phyloP scores from a whole-genome alignment of 2,113 vertebrate species.

The Phalacrocorax brasilianus region DNA sequence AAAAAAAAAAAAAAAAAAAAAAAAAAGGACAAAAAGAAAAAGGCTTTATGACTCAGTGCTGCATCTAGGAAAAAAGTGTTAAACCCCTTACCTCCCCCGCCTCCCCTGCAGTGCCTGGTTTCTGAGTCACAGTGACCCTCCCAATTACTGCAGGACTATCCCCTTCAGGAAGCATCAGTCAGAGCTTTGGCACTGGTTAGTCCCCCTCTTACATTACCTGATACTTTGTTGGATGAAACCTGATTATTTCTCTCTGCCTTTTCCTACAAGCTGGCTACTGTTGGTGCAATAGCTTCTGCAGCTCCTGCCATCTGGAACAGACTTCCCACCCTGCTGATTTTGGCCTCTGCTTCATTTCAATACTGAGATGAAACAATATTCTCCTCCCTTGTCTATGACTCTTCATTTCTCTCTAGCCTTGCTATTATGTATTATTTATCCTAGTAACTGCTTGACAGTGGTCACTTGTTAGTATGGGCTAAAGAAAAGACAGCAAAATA shows the following conservation, averaged over 20 bases:
- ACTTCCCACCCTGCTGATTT: slow-evolving; percentile 56
- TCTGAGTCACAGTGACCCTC: slow-evolving; percentile 57
- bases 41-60: slow-evolving; percentile 45
- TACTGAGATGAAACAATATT: slow-evolving; percentile 56
- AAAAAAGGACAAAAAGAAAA: background rate
- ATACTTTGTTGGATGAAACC: slow-evolving; percentile 7
- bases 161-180: background rate
- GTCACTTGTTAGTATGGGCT: slow-evolving; percentile 21
- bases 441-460: slow-evolving; percentile 25
- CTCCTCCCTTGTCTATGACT: slow-evolving; percentile 14
- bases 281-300: slow-evolving; percentile 49
- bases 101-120: background rate
- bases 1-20: background rate
- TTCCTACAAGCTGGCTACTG: slow-evolving; percentile 43
- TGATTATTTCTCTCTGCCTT: slow-evolving; percentile 8
- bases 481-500: slow-evolving; percentile 6
- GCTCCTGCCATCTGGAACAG: slow-evolving; percentile 59
- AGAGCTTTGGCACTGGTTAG: background rate
- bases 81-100: background rate
- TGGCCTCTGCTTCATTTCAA: slow-evolving; percentile 40
- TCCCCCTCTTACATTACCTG: slow-evolving; percentile 19
- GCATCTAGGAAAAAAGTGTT: slow-evolving; percentile 25
- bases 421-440: slow-evolving; percentile 40
- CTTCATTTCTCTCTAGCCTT: slow-evolving; percentile 21
- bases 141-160: slow-evolving; percentile 6